Conservation (phyloP, 2,888 invertebrate species). For the Drosophila antonietae region DNA sequence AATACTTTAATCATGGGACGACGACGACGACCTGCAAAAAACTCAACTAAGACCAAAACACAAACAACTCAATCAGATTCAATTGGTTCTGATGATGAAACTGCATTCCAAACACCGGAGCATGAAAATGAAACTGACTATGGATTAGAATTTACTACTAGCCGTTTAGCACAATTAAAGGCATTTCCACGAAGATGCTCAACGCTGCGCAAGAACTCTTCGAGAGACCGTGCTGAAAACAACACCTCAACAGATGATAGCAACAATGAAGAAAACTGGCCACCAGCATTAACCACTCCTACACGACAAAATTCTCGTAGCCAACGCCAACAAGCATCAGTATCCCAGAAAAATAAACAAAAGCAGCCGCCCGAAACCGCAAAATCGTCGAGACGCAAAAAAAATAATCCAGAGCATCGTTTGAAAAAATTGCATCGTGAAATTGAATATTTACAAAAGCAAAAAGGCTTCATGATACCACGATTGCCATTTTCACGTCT, state of each 20-base stretch:
- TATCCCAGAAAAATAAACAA: not conserved
- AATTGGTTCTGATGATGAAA: slow-evolving; percentile 2
- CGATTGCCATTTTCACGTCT: slow-evolving; percentile 84
- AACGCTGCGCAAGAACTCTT: slow-evolving; percentile 39
- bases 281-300: not conserved
- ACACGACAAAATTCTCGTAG: not conserved
- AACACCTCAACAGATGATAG: not conserved
- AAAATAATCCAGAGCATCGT: slow-evolving; percentile 24
- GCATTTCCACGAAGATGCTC: slow-evolving; percentile 42
- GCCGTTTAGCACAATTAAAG: slow-evolving; percentile 24
- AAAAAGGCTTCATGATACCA: slow-evolving; percentile 82
- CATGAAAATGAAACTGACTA: slow-evolving; percentile 52
- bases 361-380: not conserved
- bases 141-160: slow-evolving; percentile 13
- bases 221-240: not conserved
- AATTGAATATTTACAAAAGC: slow-evolving; percentile 51
- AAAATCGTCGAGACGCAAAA: slow-evolving; percentile 37
- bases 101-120: slow-evolving; percentile 40
- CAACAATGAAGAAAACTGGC: slow-evolving; percentile 29
- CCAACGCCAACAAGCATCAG: not conserved
- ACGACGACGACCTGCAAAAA: not conserved
- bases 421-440: slow-evolving; percentile 15
- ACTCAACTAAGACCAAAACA: not conserved
- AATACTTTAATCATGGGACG: slow-evolving; percentile 28
- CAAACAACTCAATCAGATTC: not conserved